Conservation (phyloP, 2,797 vertebrate species). For the Gadopsis marmoratus region DNA sequence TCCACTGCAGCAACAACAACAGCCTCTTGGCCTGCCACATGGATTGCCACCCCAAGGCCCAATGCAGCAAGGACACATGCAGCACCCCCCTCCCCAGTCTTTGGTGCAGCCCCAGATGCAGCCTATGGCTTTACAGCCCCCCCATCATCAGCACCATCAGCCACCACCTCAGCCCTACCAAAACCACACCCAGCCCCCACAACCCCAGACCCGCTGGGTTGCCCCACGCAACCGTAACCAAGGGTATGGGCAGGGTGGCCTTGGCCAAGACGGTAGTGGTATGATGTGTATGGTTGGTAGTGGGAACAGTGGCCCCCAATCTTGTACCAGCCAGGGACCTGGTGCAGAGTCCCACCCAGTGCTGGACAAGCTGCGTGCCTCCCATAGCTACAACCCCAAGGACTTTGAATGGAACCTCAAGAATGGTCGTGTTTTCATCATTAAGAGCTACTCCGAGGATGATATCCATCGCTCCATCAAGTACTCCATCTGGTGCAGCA, state of each 20-base stretch:
- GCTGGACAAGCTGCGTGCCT: constrained; percentile 94
- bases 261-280: constrained; percentile 74
- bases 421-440: constrained; percentile 95
- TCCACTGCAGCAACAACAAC: constrained; percentile 86
- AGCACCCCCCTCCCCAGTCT: constrained; percentile 79
- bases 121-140: constrained; percentile 87
- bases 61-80: constrained; percentile 86
- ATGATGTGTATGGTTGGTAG: constrained; percentile 77
- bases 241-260: constrained; percentile 89
- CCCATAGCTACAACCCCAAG: constrained; percentile 96
- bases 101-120: constrained; percentile 86
- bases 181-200: constrained; percentile 88
- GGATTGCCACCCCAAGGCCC: constrained; percentile 76
- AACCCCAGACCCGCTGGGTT: constrained; percentile 93
- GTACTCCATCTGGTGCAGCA: constrained; percentile 99
- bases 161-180: constrained; percentile 90
- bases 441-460: constrained; percentile 98
- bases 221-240: constrained; percentile 93
- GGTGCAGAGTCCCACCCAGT: constrained; percentile 91
- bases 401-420: constrained; percentile 97
- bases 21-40: constrained; percentile 82
- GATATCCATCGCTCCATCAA: constrained; percentile 99
- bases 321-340: constrained; percentile 66
- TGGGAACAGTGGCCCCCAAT: constrained; percentile 70
- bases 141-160: constrained; percentile 82